These are phyloP conservation scores for Mesoligia furuncula DNA, from an alignment of 2,888 invertebrate species.

Conservation along the genomic window DNA sequence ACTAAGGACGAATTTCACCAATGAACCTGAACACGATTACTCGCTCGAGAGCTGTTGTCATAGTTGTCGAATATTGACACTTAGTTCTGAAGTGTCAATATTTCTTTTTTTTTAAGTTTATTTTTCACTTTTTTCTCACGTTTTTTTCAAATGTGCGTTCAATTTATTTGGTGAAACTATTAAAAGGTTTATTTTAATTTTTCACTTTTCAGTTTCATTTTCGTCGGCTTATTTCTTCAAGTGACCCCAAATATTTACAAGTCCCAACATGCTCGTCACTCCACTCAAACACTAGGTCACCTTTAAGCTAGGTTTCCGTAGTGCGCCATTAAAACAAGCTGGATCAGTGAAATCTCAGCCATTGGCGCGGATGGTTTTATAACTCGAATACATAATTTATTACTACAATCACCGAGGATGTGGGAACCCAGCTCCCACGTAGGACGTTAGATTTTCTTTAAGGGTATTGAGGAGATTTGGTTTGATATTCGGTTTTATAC, in stretches of 20 bases:
- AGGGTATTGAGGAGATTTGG: not conserved
- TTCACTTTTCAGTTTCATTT: no score
- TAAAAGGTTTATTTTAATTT: no score
- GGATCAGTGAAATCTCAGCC: constrained; percentile 84
- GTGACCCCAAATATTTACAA: not conserved
- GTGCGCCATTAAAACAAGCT: constrained; percentile 83
- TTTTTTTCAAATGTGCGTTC: no score
- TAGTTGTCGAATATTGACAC: no score
- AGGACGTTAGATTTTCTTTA: constrained; percentile 37
- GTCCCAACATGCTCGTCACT: constrained; percentile 23
- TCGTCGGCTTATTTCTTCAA: no score
- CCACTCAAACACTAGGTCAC: constrained; percentile 50
- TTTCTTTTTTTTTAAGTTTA: no score
- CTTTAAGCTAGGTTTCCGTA: constrained; percentile 70
- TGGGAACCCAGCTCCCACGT: constrained; percentile 54
- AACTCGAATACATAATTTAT: constrained; percentile 88
- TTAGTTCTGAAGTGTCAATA: no score
- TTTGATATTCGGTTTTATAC: not conserved
- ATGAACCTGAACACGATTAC: not conserved
- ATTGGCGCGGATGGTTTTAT: constrained; percentile 84
- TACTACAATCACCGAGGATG: constrained; percentile 70
- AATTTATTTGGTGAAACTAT: no score
- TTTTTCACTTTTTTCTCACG: no score
- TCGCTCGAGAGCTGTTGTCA: no score
- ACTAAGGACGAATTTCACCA: not conserved